A percentile compares a stretch with the other conserved stretches of the same genome.
Conservation (phyloP, 2,888 invertebrate species). For the Hypercompe scribonia region DNA sequence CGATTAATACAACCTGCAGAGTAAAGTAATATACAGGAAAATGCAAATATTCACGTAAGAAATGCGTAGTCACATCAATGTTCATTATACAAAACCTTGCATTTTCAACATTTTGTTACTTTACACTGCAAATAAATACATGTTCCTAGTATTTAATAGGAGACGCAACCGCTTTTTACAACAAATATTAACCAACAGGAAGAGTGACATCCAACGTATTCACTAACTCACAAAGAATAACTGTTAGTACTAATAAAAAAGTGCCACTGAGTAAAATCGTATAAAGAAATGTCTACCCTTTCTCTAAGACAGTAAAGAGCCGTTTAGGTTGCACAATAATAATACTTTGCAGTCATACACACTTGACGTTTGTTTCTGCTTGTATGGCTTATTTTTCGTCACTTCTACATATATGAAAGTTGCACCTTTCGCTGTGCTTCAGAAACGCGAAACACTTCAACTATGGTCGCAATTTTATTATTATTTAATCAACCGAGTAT, state of each 20-base stretch:
- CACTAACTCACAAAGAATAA: neutral
- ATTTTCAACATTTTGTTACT: no score
- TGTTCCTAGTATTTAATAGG: neutral
- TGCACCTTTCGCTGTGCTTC: no score
- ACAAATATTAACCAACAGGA: neutral
- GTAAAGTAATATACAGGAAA: no score
- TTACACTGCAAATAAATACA: neutral
- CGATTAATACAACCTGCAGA: no score
- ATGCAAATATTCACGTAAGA: neutral
- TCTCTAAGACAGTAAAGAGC: no score
- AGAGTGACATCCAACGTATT: neutral
- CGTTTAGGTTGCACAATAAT: neutral
- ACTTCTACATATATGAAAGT: no score
- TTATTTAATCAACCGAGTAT: no score
- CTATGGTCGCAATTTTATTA: no score
- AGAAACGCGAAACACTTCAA: no score
- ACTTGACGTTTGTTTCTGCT: no score
- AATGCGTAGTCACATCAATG: neutral
- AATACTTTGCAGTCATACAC: neutral
- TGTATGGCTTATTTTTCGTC: no score
- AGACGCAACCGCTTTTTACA: neutral
- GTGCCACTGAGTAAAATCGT: neutral
- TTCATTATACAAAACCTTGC: neutral
- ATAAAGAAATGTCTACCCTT: neutral
- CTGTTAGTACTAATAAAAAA: no score